phyloP scores from a whole-genome alignment of 2,888 invertebrate genomes.

The Syritta pipiens region DNA sequence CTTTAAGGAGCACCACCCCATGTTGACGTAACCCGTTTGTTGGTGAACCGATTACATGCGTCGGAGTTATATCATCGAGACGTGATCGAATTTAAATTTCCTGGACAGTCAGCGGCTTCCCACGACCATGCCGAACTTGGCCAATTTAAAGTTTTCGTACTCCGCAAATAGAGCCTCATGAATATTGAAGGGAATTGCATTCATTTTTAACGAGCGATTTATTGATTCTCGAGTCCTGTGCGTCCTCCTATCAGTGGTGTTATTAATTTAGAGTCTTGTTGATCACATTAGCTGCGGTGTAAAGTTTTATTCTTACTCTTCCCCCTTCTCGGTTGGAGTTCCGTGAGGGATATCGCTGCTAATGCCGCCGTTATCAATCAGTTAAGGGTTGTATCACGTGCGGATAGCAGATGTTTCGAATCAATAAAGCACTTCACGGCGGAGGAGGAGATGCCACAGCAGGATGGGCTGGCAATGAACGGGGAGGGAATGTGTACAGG shows the following conservation, averaged over 20 bases:
- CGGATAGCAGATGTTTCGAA: constrained; percentile 21
- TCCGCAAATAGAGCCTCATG: background rate
- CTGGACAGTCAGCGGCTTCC: background rate
- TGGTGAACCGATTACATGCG: background rate
- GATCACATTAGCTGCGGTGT: constrained; percentile 19
- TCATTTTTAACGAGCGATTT: constrained; percentile 8
- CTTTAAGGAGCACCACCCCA: too few relatives aligned
- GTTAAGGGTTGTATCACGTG: constrained; percentile 21
- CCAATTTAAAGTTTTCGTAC: background rate
- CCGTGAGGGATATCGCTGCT: background rate
- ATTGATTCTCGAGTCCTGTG: constrained; percentile 7
- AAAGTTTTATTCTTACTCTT: constrained; percentile 13
- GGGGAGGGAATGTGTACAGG: background rate
- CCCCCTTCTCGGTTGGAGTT: background rate
- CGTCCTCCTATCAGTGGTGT: background rate
- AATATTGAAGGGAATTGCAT: constrained; percentile 32
- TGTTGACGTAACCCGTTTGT: too few relatives aligned
- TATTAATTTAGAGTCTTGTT: constrained; percentile 1
- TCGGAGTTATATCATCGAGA: constrained; percentile 30
- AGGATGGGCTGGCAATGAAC: too few relatives aligned
- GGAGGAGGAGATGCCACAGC: too few relatives aligned
- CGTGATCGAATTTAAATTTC: constrained; percentile 38
- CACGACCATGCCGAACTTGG: background rate
- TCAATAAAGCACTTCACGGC: constrained; percentile 22
- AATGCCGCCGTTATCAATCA: constrained; percentile 13